Evolutionary conservation across 2,888 invertebrate species (phyloP).

Genomic region (Melangyna quadrimaculata): DNA sequence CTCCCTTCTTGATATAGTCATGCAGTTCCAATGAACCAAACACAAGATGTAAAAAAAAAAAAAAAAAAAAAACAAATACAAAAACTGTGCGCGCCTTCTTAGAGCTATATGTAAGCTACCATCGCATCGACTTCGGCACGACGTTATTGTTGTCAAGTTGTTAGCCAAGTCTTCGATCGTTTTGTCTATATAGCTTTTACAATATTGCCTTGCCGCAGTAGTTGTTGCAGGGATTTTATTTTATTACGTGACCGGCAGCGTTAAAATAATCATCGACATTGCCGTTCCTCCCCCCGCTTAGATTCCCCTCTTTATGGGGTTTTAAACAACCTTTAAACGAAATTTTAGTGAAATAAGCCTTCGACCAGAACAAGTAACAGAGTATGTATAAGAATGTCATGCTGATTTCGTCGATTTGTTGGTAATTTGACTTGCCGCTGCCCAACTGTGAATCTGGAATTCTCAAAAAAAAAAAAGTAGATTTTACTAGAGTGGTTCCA

Average conservation of each 20-base stretch:
- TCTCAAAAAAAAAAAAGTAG: slow-evolving; percentile 17
- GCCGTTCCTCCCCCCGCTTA: neutral
- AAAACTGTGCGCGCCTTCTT: slow-evolving; percentile 18
- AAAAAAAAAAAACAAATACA: neutral
- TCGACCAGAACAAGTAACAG: slow-evolving; percentile 6
- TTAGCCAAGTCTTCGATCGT: slow-evolving; percentile 47
- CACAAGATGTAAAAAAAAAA: slow-evolving; percentile 18
- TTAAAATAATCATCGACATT: slow-evolving; percentile 52
- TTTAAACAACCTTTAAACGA: slow-evolving; percentile 32
- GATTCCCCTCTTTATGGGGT: neutral
- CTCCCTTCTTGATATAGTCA: neutral
- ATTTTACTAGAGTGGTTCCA: slow-evolving; percentile 43
- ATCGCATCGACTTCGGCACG: slow-evolving; percentile 13
- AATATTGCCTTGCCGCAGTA: no score
- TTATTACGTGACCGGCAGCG: slow-evolving; percentile 67
- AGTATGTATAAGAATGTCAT: slow-evolving; percentile 65
- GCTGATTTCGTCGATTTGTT: slow-evolving; percentile 47
- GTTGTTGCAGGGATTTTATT: slow-evolving; percentile 52
- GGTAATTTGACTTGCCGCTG: slow-evolving; percentile 24
- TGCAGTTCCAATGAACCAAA: slow-evolving; percentile 14
- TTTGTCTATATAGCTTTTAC: slow-evolving; percentile 12
- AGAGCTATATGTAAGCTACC: neutral
- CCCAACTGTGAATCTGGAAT: slow-evolving; percentile 66
- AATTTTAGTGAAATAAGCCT: neutral
- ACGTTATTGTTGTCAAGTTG: slow-evolving; percentile 65